Base-by-base conservation (phyloP, 1,140 invertebrate species). In the Aphaenogaster rudis region DNA sequence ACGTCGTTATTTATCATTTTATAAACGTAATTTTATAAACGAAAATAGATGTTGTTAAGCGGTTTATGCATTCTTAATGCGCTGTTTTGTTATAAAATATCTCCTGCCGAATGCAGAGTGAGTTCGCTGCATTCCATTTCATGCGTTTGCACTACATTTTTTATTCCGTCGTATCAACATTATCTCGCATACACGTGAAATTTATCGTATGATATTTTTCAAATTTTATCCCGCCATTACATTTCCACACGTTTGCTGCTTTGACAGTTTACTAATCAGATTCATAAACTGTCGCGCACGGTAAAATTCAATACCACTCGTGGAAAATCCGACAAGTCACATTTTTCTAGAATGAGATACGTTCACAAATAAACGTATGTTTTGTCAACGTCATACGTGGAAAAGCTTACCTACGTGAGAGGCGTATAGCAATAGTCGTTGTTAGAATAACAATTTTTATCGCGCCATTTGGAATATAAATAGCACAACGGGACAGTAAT, bases 371-470 rank as follows among this genome's bases (percentile, higher is more conserved):
- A 77, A 17, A 59, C 39, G 9, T 76, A 9, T 13, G 57, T 57
- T 50, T 11, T 28, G n/a, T 59, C 54, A 74, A 42, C 13, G 13
- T 77, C 36, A 42, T 13, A 39, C 8, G 36, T 61, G 57, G 13
- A 28, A 77, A 77, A 59, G 7, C 1, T 50, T 52, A 21, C 33
- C 0, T n/a, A 1, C 8, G 36, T 17, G 13, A n/a, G 7, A 52
- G 21, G 13, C 21, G 6, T 50, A 50, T 45, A 28, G 28, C n/a
- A 21, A 7, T 28, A 33, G 45, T 71, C 36, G 3, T 21, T 42
- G 11, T 76, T 42, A 15, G 36, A 76, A 57, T 76, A 36, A 57
- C 42, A 76, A 57, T 57, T 39, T 74, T 1, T 52, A 13, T 76
- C 6, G 3, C 4, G 1, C 17, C n/a, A 39, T 54, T 54, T 57